A percentile compares a stretch with the other conserved stretches of the same genome.
Evolutionary conservation across 2,797 vertebrate genomes (phyloP).

Genomic region (Sebastolobus altivelis): DNA sequence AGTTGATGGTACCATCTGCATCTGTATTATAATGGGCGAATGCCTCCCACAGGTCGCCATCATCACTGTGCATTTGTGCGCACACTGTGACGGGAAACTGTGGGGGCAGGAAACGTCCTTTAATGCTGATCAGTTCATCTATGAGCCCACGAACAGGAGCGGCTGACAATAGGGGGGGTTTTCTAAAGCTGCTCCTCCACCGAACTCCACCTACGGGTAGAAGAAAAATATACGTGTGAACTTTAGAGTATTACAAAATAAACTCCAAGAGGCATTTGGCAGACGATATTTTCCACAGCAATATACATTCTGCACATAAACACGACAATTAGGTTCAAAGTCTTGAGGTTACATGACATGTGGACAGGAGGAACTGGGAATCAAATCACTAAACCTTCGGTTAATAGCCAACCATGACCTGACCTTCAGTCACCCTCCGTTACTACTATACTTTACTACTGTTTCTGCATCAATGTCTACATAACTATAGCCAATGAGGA

Average conservation of each 20-base stretch:
- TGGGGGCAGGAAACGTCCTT: slow-evolving; percentile 67
- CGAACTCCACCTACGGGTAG: slow-evolving; percentile 40
- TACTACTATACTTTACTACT: neutral
- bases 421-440: neutral
- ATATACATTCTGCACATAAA: neutral
- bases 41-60: slow-evolving; percentile 79
- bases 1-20: slow-evolving; percentile 61
- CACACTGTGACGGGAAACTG: slow-evolving; percentile 69
- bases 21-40: slow-evolving; percentile 75
- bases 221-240: neutral
- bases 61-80: slow-evolving; percentile 73
- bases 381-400: neutral
- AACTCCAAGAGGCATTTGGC: neutral
- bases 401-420: no score
- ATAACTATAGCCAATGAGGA: neutral
- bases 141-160: slow-evolving; percentile 70
- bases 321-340: neutral
- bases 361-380: neutral
- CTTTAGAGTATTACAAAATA: neutral
- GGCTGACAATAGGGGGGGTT: slow-evolving; percentile 65
- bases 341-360: neutral
- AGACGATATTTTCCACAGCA: neutral
- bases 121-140: slow-evolving; percentile 74
- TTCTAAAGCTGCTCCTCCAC: slow-evolving; percentile 52
- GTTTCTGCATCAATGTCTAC: neutral